A percentile compares a stretch with the other conserved stretches of the same genome.
Conservation (phyloP, 2,888 invertebrate species). For the Phortica okadai region DNA sequence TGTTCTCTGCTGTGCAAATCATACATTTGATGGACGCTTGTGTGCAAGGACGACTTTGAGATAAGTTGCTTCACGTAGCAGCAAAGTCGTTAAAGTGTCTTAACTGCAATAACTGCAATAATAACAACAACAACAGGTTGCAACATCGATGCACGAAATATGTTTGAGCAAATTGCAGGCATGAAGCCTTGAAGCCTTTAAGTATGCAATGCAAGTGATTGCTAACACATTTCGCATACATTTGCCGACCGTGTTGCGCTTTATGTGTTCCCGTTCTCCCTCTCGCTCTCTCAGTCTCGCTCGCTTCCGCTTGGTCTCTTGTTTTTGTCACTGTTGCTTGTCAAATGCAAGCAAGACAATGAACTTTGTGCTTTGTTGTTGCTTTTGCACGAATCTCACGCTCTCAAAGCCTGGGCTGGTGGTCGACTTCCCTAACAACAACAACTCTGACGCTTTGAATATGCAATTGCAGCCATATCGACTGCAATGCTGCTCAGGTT, state of each 20-base stretch:
- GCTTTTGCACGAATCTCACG: slow-evolving; percentile 37
- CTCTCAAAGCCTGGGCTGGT: slow-evolving; percentile 28
- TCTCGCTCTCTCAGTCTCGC: not conserved
- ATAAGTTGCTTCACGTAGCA: too few relatives aligned
- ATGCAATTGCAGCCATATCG: slow-evolving; percentile 34
- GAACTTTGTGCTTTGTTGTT: slow-evolving; percentile 46
- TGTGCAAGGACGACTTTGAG: too few relatives aligned
- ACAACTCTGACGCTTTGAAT: too few relatives aligned
- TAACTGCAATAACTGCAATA: not conserved
- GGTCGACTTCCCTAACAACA: too few relatives aligned
- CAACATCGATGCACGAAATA: too few relatives aligned
- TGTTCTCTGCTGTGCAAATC: not conserved
- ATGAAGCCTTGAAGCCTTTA: slow-evolving; percentile 38
- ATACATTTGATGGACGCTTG: too few relatives aligned
- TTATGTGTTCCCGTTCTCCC: not conserved
- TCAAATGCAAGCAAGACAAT: slow-evolving; percentile 49
- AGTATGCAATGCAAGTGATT: slow-evolving; percentile 32
- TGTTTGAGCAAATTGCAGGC: not conserved
- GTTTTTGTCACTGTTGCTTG: not conserved
- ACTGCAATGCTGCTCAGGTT: slow-evolving; percentile 5
- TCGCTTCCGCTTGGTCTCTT: slow-evolving; percentile 11
- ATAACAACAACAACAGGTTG: not conserved
- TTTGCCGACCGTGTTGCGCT: not conserved
- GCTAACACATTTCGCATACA: not conserved
- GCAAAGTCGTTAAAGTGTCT: too few relatives aligned